These are phyloP conservation scores for Escarpia spicata DNA, from an alignment of 2,888 invertebrate genomes.

Conservation along the genomic window DNA sequence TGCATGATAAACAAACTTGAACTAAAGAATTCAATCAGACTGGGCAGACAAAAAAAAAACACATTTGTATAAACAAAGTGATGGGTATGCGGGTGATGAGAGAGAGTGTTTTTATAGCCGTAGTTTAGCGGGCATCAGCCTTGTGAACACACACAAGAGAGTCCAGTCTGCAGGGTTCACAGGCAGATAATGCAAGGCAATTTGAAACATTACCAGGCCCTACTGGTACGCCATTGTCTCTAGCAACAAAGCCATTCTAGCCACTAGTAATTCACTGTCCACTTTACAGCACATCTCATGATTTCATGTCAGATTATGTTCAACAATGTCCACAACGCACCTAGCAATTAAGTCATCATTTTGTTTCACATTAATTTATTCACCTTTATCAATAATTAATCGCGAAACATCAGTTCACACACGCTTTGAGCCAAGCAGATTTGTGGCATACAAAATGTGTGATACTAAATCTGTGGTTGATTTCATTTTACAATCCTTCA, in stretches of 20 bases:
- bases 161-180: neutral
- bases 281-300: neutral
- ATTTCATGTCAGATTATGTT: neutral
- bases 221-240: neutral
- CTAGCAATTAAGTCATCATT: neutral
- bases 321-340: neutral
- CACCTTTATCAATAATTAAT: slow-evolving; percentile 11
- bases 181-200: slow-evolving; percentile 3
- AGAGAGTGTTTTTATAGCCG: neutral
- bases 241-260: neutral
- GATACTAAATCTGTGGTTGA: neutral
- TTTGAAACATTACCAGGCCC: slow-evolving; percentile 4
- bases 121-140: neutral
- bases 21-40: slow-evolving; percentile 13
- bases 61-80: slow-evolving; percentile 10
- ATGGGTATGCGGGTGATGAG: slow-evolving; percentile 12
- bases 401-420: too few species aligned
- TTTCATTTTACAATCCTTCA: neutral
- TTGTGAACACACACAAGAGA: neutral
- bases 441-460: neutral
- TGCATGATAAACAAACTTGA: neutral
- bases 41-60: neutral
- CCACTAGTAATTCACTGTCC: neutral
- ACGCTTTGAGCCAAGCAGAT: neutral
- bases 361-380: slow-evolving; percentile 8